Conservation (phyloP, 2,888 invertebrate species). For the Pseudanteris insignis region DNA sequence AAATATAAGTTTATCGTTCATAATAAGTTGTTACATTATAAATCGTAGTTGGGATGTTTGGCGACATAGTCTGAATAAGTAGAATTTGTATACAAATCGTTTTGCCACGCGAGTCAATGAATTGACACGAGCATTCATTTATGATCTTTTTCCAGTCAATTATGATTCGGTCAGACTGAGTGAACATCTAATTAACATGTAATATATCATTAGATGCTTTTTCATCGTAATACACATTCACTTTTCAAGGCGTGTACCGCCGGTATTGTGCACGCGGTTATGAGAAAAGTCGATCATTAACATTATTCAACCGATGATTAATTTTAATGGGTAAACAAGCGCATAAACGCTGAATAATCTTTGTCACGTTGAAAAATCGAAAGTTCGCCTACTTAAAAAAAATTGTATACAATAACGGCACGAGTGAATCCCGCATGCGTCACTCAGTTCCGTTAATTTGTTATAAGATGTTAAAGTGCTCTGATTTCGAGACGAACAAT, state of each 20-base stretch:
- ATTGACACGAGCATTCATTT: background rate
- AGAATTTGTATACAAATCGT: background rate
- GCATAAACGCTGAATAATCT: conserved; percentile 10
- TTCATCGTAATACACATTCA: conserved; percentile 23
- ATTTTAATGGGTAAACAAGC: conserved; percentile 16
- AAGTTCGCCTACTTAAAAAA: conserved; percentile 12
- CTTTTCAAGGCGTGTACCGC: conserved; percentile 38
- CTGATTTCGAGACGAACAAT: conserved; percentile 37
- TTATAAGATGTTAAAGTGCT: conserved; percentile 17
- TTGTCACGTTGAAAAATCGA: conserved; percentile 10
- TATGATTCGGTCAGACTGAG: conserved; percentile 18
- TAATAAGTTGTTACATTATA: too few species aligned
- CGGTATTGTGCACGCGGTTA: conserved; percentile 8
- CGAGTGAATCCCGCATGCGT: conserved; percentile 20
- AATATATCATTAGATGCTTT: conserved; percentile 28
- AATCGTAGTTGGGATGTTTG: too few species aligned
- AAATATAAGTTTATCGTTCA: too few species aligned
- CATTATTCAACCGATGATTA: conserved; percentile 29
- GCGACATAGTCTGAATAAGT: too few species aligned
- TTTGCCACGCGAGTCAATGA: conserved; percentile 8
- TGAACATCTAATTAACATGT: conserved; percentile 31
- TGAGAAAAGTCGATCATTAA: conserved; percentile 18
- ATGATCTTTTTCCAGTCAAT: conserved; percentile 5
- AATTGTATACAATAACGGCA: too few species aligned
- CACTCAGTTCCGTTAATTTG: conserved; percentile 15